These are phyloP conservation scores for Nemapogon koenigi DNA, from an alignment of 2,888 invertebrate genomes.

Conservation along the genomic window DNA sequence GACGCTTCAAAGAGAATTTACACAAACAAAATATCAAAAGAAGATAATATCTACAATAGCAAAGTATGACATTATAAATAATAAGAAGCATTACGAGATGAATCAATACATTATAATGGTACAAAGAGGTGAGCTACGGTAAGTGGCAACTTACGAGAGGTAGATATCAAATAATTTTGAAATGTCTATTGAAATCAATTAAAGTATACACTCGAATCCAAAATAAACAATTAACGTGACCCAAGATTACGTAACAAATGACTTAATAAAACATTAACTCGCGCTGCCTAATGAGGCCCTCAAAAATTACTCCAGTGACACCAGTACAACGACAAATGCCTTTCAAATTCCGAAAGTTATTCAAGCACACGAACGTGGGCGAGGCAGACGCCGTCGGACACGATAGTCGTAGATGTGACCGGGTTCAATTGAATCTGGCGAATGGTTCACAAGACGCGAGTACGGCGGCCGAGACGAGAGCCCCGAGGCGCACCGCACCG, in stretches of 20 bases:
- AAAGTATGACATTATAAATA: too few species aligned
- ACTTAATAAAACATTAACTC: slow-evolving; percentile 34
- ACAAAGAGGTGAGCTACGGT: too few species aligned
- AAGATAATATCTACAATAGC: too few species aligned
- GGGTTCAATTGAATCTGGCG: slow-evolving; percentile 37
- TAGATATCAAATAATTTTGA: too few species aligned
- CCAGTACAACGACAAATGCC: slow-evolving; percentile 49
- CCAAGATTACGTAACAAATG: slow-evolving; percentile 5
- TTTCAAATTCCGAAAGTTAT: slow-evolving; percentile 54
- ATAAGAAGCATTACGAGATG: too few species aligned
- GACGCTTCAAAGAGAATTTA: too few species aligned
- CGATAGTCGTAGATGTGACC: slow-evolving; percentile 33
- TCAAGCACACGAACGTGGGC: slow-evolving; percentile 31
- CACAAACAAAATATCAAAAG: too few species aligned
- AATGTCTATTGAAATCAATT: too few species aligned
- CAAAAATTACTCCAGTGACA: slow-evolving; percentile 13
- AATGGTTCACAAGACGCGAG: slow-evolving; percentile 20
- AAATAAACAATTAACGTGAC: too few species aligned
- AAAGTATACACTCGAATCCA: too few species aligned
- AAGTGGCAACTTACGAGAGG: too few species aligned
- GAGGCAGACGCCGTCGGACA: slow-evolving; percentile 34
- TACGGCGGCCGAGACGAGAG: slow-evolving; percentile 17
- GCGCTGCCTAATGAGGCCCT: slow-evolving; percentile 5
- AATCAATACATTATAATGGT: too few species aligned
- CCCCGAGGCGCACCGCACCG: slow-evolving; percentile 34